Evolutionary conservation across 37 sponge, comb jelly and placozoan genomes (phyloP), one percentile per base, ranked within the genome.

Genomic region (Beroe ovata): DNA sequence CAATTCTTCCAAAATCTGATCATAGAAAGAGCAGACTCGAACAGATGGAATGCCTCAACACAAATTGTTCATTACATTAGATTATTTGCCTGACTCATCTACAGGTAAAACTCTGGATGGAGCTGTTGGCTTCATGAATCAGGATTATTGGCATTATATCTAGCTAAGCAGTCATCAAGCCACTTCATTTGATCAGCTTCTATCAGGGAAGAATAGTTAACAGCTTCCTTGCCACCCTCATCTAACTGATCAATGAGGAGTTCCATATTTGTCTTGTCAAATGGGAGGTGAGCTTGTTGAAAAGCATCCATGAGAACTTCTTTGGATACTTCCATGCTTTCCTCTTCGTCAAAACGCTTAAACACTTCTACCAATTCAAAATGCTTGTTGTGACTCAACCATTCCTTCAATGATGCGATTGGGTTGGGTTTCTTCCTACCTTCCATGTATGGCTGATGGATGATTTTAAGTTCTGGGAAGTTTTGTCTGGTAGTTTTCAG

Each of bases 391-490:
- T 77, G 84, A 2, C 54, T 35, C 41, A 77, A 23, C 84, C 84
- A 77, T 36, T 77, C 84, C 41, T 77, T 77, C 21, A 77, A 35
- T 16, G 84, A 42, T 21, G 84, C 84, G 23, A 77, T 77, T 39
- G 84, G 84, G 84, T 77, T 77, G 28, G 84, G 84, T 54, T 77
- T 77, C 84, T 77, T 77, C 41, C 84, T 77, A 19, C 84, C 84
- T 35, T 77, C 84, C 54, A 77, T 42, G 47, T 40, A 77, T 21
- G 84, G 84, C 25, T 77, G 84, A 42, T 77, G 84, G 47, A 42
- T 77, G 25, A 77, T 54, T 77, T 77, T 77, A 0, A 77, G 8
- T 6, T 40, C 32, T 0, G 47, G 19, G 1, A 77, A 58, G 8
- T 16, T 77, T 26, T 39, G 47, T 35, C 41, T 77, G 8, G 84